phyloP scores from a whole-genome alignment of 2,797 vertebrate genomes.

The Arrhamphus sclerolepis region DNA sequence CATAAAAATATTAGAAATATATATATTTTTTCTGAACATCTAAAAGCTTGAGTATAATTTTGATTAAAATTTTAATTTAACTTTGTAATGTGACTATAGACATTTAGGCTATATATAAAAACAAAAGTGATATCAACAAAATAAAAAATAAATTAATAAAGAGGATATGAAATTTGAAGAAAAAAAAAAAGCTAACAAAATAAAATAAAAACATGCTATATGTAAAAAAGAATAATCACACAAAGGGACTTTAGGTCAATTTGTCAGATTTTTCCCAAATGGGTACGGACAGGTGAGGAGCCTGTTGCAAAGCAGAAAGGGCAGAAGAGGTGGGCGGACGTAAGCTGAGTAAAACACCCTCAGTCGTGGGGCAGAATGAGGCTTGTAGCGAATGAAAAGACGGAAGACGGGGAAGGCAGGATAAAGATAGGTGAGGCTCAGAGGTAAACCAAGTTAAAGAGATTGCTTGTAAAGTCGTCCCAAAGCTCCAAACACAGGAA shows the following conservation, averaged over 20 bases:
- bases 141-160: not conserved
- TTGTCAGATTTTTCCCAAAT: slow-evolving; percentile 60
- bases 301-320: slow-evolving; percentile 77
- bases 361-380: slow-evolving; percentile 69
- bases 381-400: slow-evolving; percentile 76
- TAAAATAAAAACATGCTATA: slow-evolving; percentile 13
- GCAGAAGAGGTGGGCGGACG: slow-evolving; percentile 76
- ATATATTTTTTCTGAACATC: too few relatives aligned
- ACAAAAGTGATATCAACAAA: not conserved
- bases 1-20: too few relatives aligned
- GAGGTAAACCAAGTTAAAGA: slow-evolving; percentile 73
- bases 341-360: slow-evolving; percentile 71
- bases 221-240: slow-evolving; percentile 13
- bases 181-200: too few relatives aligned
- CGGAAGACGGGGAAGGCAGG: slow-evolving; percentile 68
- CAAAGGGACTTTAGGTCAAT: slow-evolving; percentile 51
- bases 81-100: too few relatives aligned
- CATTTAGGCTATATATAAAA: not conserved
- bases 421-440: slow-evolving; percentile 67
- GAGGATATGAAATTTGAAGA: not conserved
- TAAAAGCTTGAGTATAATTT: too few relatives aligned
- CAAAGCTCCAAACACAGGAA: slow-evolving; percentile 70
- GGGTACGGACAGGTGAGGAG: slow-evolving; percentile 55
- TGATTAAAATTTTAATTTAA: not conserved
- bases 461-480: slow-evolving; percentile 70